phyloP scores from a whole-genome alignment of 1,140 invertebrate species.

The Ditylenchus dipsaci region DNA sequence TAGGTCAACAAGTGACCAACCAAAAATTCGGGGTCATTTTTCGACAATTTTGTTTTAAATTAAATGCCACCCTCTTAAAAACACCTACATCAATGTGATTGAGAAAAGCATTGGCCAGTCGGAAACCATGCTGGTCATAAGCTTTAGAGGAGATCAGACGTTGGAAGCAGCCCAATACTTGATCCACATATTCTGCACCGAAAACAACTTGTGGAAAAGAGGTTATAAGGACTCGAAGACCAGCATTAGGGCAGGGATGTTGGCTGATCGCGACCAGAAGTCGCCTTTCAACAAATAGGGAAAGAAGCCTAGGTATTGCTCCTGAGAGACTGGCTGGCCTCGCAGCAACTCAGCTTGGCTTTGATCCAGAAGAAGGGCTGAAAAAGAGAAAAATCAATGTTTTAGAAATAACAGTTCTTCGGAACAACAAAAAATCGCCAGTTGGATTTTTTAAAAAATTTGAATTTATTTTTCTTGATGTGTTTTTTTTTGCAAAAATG shows the following conservation, averaged over 20 bases:
- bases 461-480: not conserved
- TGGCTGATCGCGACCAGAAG: conserved; percentile 84
- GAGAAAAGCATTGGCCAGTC: conserved; percentile 62
- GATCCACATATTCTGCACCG: conserved; percentile 58
- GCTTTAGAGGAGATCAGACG: conserved; percentile 89
- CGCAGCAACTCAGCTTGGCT: conserved; percentile 60
- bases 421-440: not conserved
- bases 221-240: conserved; percentile 77
- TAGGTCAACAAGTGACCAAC: not conserved
- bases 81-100: conserved; percentile 30
- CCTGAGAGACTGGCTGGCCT: conserved; percentile 62
- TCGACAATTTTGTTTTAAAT: too few species aligned
- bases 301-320: conserved; percentile 79
- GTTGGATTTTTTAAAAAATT: too few species aligned
- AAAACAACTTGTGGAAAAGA: conserved; percentile 18
- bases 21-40: not conserved
- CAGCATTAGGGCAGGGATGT: conserved; percentile 82
- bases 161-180: conserved; percentile 87
- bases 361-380: conserved; percentile 78
- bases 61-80: too few species aligned
- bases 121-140: conserved; percentile 93
- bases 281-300: conserved; percentile 78
- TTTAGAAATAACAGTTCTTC: not conserved
- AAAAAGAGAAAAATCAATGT: conserved; percentile 1
- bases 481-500: not conserved